These are phyloP conservation scores for Vesta saturnalis DNA, from an alignment of 2,888 invertebrate species.

Conservation along the genomic window DNA sequence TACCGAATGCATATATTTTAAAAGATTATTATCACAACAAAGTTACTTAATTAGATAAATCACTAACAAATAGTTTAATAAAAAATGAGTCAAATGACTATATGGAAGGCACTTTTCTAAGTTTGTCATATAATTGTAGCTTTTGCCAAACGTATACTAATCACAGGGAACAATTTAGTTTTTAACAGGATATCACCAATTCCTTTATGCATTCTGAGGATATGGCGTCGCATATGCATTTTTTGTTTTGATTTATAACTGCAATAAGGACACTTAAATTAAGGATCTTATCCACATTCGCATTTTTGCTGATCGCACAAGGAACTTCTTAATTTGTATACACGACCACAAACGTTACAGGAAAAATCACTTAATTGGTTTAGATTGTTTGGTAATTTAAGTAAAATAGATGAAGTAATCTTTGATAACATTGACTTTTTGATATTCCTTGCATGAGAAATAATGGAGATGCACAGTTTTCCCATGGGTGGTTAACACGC, in stretches of 20 bases:
- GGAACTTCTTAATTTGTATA: conserved; percentile 85
- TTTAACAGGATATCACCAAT: conserved; percentile 6
- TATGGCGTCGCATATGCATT: conserved; percentile 81
- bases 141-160: background rate
- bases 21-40: background rate
- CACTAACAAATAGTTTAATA: too few relatives aligned
- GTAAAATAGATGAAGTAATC: conserved; percentile 39
- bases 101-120: too few relatives aligned
- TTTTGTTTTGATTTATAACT: conserved; percentile 81
- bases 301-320: conserved; percentile 80
- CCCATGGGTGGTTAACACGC: conserved; percentile 65
- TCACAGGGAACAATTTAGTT: conserved; percentile 1
- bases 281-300: conserved; percentile 84
- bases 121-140: too few relatives aligned
- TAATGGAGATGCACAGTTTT: conserved; percentile 74
- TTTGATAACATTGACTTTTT: conserved; percentile 24
- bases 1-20: background rate
- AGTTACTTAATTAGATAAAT: too few relatives aligned
- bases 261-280: conserved; percentile 81
- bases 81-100: too few relatives aligned
- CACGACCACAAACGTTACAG: conserved; percentile 81
- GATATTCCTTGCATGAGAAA: conserved; percentile 64
- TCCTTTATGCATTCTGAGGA: conserved; percentile 63
- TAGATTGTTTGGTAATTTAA: conserved; percentile 23
- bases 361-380: conserved; percentile 65